Evolutionary conservation across 2,113 vertebrate species (phyloP).

Genomic region (Thymallus thymallus): DNA sequence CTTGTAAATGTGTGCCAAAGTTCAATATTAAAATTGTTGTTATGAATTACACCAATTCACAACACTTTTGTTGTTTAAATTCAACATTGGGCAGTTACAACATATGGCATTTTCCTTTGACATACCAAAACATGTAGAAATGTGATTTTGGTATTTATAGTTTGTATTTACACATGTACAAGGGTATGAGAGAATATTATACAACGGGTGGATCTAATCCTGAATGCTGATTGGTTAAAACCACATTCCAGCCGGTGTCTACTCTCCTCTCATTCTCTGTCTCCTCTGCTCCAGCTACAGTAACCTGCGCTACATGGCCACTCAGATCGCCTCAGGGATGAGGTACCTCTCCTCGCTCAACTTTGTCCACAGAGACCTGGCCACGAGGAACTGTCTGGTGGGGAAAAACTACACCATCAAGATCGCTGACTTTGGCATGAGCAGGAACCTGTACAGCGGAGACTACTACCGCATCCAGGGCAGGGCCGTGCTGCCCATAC

Average conservation of each 20-base stretch:
- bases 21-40: too few relatives aligned
- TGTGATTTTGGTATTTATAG: too few relatives aligned
- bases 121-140: too few relatives aligned
- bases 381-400: constrained; percentile 94
- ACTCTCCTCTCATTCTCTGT: not conserved
- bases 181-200: too few relatives aligned
- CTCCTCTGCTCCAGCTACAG: constrained; percentile 72
- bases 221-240: too few relatives aligned
- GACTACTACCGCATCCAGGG: constrained; percentile 99
- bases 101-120: too few relatives aligned
- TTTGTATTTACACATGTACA: too few relatives aligned
- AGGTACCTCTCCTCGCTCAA: constrained; percentile 96
- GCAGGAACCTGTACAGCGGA: constrained; percentile 95
- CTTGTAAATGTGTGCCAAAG: too few relatives aligned
- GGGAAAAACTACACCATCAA: constrained; percentile 97
- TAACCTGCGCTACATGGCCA: constrained; percentile 89
- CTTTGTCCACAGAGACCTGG: constrained; percentile 96
- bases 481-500: constrained; percentile 92
- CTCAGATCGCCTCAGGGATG: constrained; percentile 96
- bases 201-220: too few relatives aligned
- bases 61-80: too few relatives aligned
- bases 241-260: not conserved
- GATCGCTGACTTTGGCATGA: constrained; percentile 99
- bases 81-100: too few relatives aligned
- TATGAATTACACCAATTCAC: too few relatives aligned